phyloP scores from a whole-genome alignment of 2,888 invertebrate species.

The Melipona beecheii region DNA sequence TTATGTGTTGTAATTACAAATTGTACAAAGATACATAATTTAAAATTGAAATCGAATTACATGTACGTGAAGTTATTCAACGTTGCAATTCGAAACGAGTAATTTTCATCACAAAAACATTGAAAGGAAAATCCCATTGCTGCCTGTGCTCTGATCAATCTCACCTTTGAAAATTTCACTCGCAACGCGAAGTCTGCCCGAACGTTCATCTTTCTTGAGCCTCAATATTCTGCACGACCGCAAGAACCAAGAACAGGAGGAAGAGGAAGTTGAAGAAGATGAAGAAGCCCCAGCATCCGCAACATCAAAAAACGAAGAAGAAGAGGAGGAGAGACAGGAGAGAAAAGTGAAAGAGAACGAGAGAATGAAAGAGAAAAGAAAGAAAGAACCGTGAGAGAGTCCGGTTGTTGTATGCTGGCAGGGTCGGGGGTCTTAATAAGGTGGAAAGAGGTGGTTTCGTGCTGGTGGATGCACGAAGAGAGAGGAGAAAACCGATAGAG shows the following conservation, averaged over 20 bases:
- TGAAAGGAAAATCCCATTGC: no score
- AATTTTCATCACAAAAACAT: no score
- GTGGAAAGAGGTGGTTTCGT: slow-evolving; percentile 73
- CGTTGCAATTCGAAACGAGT: no score
- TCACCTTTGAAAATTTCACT: no score
- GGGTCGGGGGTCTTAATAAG: slow-evolving; percentile 73
- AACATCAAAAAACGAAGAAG: background rate
- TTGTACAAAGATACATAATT: no score
- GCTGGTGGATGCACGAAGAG: slow-evolving; percentile 66
- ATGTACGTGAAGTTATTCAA: no score
- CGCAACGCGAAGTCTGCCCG: no score
- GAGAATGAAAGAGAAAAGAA: slow-evolving; percentile 36
- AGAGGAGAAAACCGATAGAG: slow-evolving; percentile 66
- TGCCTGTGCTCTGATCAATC: no score
- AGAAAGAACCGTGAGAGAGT: slow-evolving; percentile 68
- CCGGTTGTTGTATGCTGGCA: slow-evolving; percentile 64
- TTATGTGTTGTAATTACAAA: no score
- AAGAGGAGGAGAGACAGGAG: background rate
- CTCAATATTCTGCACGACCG: no score
- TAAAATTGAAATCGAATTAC: no score
- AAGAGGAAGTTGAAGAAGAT: slow-evolving; percentile 24
- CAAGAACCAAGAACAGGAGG: background rate
- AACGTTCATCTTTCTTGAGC: no score
- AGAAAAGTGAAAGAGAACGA: slow-evolving; percentile 34
- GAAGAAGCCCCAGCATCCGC: background rate